phyloP scores from a whole-genome alignment of 1,140 invertebrate genomes.

The Saccostrea glomerata region DNA sequence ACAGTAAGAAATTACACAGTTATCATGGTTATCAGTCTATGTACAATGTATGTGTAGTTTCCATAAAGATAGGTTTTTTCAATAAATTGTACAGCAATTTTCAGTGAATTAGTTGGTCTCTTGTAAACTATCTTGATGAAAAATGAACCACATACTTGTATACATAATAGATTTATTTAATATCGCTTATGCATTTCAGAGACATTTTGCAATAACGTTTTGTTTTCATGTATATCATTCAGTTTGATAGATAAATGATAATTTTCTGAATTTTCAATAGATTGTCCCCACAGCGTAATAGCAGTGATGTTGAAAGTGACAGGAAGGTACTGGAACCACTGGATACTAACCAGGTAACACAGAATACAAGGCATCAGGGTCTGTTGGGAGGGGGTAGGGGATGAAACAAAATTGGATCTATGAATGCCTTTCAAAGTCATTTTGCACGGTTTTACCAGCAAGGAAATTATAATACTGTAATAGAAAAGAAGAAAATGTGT shows the following conservation, averaged over 20 bases:
- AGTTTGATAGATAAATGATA: neutral
- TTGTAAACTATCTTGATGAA: neutral
- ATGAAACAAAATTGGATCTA: too few relatives aligned
- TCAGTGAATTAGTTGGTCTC: neutral
- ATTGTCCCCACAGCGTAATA: conserved; percentile 3
- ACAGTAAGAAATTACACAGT: conserved; percentile 29
- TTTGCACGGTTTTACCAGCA: too few relatives aligned
- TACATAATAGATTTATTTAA: neutral
- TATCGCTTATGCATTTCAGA: too few relatives aligned
- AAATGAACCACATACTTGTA: neutral
- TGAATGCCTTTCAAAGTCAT: too few relatives aligned
- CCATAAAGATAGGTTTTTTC: neutral
- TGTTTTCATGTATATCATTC: neutral
- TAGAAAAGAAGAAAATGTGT: too few relatives aligned
- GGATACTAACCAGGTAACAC: conserved; percentile 58
- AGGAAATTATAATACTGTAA: too few relatives aligned
- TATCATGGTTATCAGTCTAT: neutral
- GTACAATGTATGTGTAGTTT: too few relatives aligned
- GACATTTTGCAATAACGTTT: neutral
- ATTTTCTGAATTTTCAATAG: neutral
- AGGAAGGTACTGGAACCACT: conserved; percentile 62
- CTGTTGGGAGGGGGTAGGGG: too few relatives aligned
- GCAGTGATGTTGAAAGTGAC: conserved; percentile 49
- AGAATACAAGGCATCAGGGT: too few relatives aligned
- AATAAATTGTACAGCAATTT: neutral